Conservation (phyloP, 2,113 vertebrate genomes). For the Chiloscyllium plagiosum region DNA sequence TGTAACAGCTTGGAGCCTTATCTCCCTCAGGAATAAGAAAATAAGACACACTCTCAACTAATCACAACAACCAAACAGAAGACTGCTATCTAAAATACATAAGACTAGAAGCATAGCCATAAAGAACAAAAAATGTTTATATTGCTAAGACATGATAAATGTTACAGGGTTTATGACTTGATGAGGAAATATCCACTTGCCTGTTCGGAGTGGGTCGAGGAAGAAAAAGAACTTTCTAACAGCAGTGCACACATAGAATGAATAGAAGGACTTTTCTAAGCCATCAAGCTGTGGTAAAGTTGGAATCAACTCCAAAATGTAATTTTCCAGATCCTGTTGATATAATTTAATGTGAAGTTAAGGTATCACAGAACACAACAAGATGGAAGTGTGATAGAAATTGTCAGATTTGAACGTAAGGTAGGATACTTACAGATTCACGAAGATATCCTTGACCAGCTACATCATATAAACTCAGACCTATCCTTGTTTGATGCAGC, state of each 20-base stretch:
- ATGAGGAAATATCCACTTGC: constrained; percentile 49
- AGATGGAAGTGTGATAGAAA: not conserved
- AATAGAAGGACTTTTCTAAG: constrained; percentile 96
- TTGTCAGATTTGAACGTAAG: not conserved
- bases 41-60: not conserved
- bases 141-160: not conserved
- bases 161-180: not conserved
- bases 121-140: not conserved
- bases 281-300: constrained; percentile 93
- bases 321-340: constrained; percentile 91
- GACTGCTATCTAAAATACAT: not conserved
- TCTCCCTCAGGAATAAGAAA: not conserved
- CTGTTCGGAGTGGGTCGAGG: constrained; percentile 91
- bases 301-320: constrained; percentile 94
- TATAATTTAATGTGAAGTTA: not conserved
- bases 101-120: too few relatives aligned
- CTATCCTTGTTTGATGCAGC: constrained; percentile 96
- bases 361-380: not conserved
- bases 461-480: constrained; percentile 93
- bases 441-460: constrained; percentile 94
- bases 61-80: not conserved
- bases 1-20: not conserved
- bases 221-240: constrained; percentile 98
- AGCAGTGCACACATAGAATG: constrained; percentile 95
- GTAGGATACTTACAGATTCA: constrained; percentile 75